These are phyloP conservation scores for Anticlea derivata DNA, from an alignment of 2,888 invertebrate genomes.

Conservation along the genomic window DNA sequence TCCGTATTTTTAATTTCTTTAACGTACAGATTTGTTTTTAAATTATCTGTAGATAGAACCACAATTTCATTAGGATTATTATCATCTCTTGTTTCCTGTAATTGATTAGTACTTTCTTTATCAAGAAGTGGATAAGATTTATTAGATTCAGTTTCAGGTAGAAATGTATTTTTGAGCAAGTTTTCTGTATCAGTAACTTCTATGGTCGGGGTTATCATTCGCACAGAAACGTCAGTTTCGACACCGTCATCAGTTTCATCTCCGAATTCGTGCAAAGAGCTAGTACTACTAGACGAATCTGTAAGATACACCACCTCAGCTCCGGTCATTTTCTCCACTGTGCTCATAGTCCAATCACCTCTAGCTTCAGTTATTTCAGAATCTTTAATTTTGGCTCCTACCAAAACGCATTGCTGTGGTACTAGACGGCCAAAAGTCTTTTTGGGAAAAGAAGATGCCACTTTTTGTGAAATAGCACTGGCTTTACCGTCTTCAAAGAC, in stretches of 20 bases:
- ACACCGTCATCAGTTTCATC: slow-evolving; percentile 74
- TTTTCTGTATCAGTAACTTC: slow-evolving; percentile 77
- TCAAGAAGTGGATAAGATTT: background rate
- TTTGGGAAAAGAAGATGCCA: slow-evolving; percentile 50
- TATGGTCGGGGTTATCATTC: slow-evolving; percentile 78
- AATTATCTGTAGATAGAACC: slow-evolving; percentile 67
- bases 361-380: slow-evolving; percentile 83
- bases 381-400: slow-evolving; percentile 86
- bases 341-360: slow-evolving; percentile 79
- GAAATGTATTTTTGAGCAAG: slow-evolving; percentile 64
- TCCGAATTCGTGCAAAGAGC: slow-evolving; percentile 82
- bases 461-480: slow-evolving; percentile 43
- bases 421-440: slow-evolving; percentile 62
- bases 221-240: slow-evolving; percentile 74
- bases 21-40: slow-evolving; percentile 69
- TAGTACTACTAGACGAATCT: slow-evolving; percentile 86
- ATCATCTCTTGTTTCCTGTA: slow-evolving; percentile 15
- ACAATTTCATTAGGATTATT: slow-evolving; percentile 62
- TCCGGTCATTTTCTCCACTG: slow-evolving; percentile 80
- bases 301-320: slow-evolving; percentile 88
- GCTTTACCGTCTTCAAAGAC: slow-evolving; percentile 68
- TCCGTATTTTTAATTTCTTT: slow-evolving; percentile 53
- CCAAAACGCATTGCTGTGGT: slow-evolving; percentile 80
- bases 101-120: slow-evolving; percentile 16
- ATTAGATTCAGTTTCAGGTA: slow-evolving; percentile 30